phyloP scores from a whole-genome alignment of 2,797 vertebrate genomes.

The Pantherophis alleghaniensis region DNA sequence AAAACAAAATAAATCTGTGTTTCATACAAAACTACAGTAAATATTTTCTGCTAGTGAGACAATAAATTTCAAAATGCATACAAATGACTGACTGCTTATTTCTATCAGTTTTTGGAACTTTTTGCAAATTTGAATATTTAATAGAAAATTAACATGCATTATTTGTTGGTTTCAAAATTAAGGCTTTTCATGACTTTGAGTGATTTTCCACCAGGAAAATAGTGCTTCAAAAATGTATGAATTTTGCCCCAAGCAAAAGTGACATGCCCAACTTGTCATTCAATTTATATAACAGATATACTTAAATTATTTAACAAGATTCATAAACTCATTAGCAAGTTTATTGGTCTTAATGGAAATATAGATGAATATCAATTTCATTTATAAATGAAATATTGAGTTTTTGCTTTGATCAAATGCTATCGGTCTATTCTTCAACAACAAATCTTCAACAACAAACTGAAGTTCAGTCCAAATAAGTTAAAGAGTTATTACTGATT shows the following conservation, averaged over 20 bases:
- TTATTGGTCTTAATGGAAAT: neutral
- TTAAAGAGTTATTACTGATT: neutral
- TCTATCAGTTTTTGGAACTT: neutral
- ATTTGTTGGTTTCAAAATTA: neutral
- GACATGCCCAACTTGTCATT: neutral
- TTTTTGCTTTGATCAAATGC: neutral
- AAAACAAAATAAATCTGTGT: neutral
- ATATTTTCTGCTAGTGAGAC: neutral
- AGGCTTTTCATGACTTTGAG: neutral
- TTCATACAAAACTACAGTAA: neutral
- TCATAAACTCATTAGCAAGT: neutral
- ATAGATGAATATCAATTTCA: neutral
- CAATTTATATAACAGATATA: neutral
- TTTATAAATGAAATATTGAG: neutral
- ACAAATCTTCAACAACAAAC: neutral
- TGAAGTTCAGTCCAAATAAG: neutral
- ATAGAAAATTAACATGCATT: neutral
- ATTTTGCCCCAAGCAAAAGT: neutral
- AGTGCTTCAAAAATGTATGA: neutral
- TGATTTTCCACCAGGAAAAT: neutral
- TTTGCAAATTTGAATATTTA: neutral
- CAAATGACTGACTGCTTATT: neutral
- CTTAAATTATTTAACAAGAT: neutral
- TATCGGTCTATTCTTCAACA: neutral
- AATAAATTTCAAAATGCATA: neutral